phyloP scores from a whole-genome alignment of 2,113 vertebrate genomes.

The Spea multiplicata region DNA sequence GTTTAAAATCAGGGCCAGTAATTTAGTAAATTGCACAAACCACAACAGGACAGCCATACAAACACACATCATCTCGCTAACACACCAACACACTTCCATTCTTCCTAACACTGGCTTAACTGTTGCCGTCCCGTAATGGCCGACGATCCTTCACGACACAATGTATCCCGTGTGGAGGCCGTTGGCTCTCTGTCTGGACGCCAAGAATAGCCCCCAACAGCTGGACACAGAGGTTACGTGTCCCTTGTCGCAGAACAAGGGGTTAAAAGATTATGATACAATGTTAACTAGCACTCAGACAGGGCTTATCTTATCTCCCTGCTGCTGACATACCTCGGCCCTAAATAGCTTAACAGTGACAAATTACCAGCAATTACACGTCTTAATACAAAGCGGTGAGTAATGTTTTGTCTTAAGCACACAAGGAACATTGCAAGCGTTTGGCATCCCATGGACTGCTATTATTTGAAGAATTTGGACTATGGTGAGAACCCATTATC shows the following conservation, averaged over 20 bases:
- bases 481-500: too few species aligned
- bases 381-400: neutral
- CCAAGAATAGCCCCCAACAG: too few species aligned
- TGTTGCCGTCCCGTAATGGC: neutral
- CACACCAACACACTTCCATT: conserved; percentile 2
- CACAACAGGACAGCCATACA: conserved; percentile 30
- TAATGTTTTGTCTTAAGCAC: neutral
- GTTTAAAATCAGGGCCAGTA: conserved; percentile 1
- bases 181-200: neutral
- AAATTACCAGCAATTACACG: conserved; percentile 37
- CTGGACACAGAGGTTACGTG: neutral
- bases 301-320: conserved; percentile 18
- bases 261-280: conserved; percentile 11
- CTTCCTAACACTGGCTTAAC: neutral
- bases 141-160: neutral
- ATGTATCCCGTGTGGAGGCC: neutral
- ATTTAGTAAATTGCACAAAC: conserved; percentile 22
- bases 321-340: conserved; percentile 32
- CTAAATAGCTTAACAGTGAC: conserved; percentile 39
- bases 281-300: conserved; percentile 5
- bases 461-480: neutral
- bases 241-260: neutral
- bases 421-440: conserved; percentile 11
- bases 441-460: neutral
- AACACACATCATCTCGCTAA: conserved; percentile 3